Evolutionary conservation across 2,888 invertebrate genomes (phyloP), one percentile per base, ranked within the genome.

Genomic region (Temnothorax ravouxi): DNA sequence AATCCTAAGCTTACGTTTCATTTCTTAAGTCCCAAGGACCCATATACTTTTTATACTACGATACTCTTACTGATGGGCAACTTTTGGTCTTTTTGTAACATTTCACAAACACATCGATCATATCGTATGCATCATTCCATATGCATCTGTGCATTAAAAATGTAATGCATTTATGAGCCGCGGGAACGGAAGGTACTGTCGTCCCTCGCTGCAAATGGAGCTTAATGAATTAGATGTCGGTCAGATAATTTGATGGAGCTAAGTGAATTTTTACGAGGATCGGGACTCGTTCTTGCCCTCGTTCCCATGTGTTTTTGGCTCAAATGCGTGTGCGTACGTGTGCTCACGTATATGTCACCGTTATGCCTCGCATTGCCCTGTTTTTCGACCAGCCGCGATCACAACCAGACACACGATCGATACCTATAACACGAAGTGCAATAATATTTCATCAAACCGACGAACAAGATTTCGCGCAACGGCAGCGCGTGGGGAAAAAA

Each of bases 391-490:
- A 25, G 13, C 25, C 41, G 38, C 11, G 59, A 18, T 44, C 69
- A 52, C 62, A 21, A 83, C 74, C 74, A 83, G 82, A 81, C 86
- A 66, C 85, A 86, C 77, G 74, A 80, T 64, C 88, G 76, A 86
- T 89, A 29, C 29, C 29, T 29, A 90, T 90, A 85, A 90, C 87
- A 85, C 76, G 80, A 74, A 85, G 83, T 67, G 82, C 87, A 86
- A 90, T 87, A 85, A 89, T 89, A 90, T 89, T 87, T 90, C 88
- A 88, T 79, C 83, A 77, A 76, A 75, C 84, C 80, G 82, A 77
- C 84, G 86, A 88, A 88, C 88, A 88, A 88, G 88, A 89, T 88
- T 38, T 86, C 86, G 88, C 86, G 87, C 86, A 84, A 85, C 77
- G 85, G 86, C 88, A 84, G 82, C 34, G 76, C 67, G 66, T 54